Evolutionary conservation across 2,888 invertebrate genomes (phyloP).

Genomic region (Ophraella communa): DNA sequence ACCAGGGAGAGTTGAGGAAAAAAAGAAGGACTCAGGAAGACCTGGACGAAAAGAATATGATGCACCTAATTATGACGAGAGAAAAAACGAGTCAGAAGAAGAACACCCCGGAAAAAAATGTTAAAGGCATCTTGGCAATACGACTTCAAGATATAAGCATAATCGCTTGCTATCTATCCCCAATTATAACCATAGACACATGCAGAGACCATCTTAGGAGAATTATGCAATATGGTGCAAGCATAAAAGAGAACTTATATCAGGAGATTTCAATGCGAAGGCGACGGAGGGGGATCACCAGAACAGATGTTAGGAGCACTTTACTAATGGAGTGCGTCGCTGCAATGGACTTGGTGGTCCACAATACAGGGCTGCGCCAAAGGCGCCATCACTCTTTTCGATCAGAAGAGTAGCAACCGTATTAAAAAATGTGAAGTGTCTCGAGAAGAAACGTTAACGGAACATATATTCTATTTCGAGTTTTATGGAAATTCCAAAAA

Average conservation of each 20-base stretch:
- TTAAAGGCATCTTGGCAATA: neutral
- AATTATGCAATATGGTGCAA: neutral
- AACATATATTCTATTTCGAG: neutral
- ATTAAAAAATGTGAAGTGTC: constrained; percentile 5
- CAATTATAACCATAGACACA: neutral
- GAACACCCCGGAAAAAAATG: too few species aligned
- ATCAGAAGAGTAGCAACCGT: neutral
- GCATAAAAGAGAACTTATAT: neutral
- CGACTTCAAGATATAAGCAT: neutral
- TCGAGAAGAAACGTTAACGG: neutral
- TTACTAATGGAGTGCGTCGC: too few species aligned
- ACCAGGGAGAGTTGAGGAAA: too few species aligned
- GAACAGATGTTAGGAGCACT: neutral
- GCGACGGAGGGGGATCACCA: neutral
- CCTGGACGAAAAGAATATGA: too few species aligned
- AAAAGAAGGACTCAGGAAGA: too few species aligned
- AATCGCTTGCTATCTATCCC: neutral
- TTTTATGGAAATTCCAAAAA: neutral
- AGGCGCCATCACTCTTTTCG: neutral
- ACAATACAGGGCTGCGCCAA: neutral
- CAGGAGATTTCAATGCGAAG: constrained; percentile 11
- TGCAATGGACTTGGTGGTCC: too few species aligned
- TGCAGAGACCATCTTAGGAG: neutral
- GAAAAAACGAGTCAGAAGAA: too few species aligned
- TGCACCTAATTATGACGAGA: too few species aligned